Conservation (phyloP, 2,888 invertebrate species). For the Cosmorhoe ocellata region DNA sequence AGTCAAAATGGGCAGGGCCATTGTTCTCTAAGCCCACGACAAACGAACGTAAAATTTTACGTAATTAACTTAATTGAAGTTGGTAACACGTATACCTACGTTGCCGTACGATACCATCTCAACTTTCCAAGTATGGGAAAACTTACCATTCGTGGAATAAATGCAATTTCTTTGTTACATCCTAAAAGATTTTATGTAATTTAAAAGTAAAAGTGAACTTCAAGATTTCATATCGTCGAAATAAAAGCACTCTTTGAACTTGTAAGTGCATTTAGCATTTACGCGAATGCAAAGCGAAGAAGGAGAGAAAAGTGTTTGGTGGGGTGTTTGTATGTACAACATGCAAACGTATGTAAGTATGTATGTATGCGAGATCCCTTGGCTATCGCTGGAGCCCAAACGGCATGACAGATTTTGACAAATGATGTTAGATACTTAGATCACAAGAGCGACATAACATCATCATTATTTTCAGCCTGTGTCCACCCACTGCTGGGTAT, state of each 20-base stretch:
- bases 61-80: conserved; percentile 39
- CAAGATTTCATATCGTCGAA: background rate
- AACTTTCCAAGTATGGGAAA: conserved; percentile 28
- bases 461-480: no score
- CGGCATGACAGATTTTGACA: no score
- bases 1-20: conserved; percentile 4
- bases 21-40: conserved; percentile 26
- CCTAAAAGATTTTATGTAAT: conserved; percentile 16
- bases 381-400: no score
- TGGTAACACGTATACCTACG: conserved; percentile 27
- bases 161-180: conserved; percentile 20
- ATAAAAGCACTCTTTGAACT: conserved; percentile 2
- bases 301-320: no score
- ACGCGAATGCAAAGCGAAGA: no score
- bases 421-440: no score
- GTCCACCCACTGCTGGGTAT: no score
- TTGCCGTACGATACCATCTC: conserved; percentile 25
- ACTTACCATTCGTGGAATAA: conserved; percentile 24
- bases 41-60: conserved; percentile 32
- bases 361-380: no score
- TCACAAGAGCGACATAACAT: no score
- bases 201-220: conserved; percentile 9
- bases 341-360: no score
- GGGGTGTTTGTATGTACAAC: no score
- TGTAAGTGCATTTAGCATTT: no score